Conservation (phyloP, 2,797 vertebrate species). For the Poecilia wingei region DNA sequence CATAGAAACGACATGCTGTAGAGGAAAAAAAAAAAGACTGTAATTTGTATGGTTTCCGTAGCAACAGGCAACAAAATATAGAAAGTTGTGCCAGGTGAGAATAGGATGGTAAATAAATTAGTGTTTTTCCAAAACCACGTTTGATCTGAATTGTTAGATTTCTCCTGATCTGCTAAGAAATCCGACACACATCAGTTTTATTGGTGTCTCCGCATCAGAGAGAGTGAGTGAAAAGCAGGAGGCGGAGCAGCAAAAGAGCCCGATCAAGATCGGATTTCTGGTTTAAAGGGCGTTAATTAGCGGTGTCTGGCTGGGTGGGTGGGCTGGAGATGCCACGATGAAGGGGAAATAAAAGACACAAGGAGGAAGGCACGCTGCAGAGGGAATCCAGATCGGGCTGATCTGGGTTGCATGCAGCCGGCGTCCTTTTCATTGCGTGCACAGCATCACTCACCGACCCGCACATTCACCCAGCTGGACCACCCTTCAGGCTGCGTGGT, state of each 20-base stretch:
- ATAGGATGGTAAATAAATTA: neutral
- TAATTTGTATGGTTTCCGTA: conserved; percentile 65
- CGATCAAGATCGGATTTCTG: conserved; percentile 19
- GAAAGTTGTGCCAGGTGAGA: conserved; percentile 4
- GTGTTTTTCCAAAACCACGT: neutral
- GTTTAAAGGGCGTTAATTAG: conserved; percentile 54
- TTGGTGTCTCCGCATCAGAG: conserved; percentile 53
- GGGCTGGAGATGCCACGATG: conserved; percentile 26
- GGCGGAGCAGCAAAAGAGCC: conserved; percentile 3
- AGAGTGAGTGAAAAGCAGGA: conserved; percentile 51
- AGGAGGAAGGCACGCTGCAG: conserved; percentile 41
- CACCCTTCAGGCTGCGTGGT: conserved; percentile 36
- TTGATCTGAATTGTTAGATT: neutral
- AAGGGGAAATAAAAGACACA: conserved; percentile 26
- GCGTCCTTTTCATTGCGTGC: conserved; percentile 28
- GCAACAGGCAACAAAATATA: conserved; percentile 55
- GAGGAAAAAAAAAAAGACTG: conserved; percentile 35
- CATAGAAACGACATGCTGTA: conserved; percentile 52
- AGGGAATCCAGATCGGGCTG: conserved; percentile 37
- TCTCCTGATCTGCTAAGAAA: conserved; percentile 1
- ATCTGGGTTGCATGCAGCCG: conserved; percentile 28
- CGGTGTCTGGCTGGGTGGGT: conserved; percentile 25
- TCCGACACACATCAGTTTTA: conserved; percentile 2
- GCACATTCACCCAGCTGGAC: conserved; percentile 17
- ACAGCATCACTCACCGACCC: conserved; percentile 30